A percentile compares a stretch with the other conserved stretches of the same genome.
These are phyloP conservation scores for Stratiomys singularior DNA, from an alignment of 2,888 invertebrate species.

Conservation along the genomic window DNA sequence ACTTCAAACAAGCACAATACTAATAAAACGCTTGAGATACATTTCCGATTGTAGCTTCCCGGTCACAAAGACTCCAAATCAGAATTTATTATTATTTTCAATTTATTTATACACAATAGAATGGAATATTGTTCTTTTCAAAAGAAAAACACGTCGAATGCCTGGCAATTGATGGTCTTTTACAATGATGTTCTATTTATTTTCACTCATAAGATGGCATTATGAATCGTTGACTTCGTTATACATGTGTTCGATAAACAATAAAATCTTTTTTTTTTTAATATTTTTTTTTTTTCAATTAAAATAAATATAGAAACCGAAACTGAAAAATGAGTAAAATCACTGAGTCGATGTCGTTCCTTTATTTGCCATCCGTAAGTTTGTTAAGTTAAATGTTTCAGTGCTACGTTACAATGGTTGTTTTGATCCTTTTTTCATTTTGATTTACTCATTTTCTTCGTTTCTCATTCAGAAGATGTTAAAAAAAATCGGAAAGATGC, in stretches of 20 bases:
- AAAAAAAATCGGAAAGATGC: conserved; percentile 6
- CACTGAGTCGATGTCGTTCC: background rate
- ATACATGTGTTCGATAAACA: conserved; percentile 38
- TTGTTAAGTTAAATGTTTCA: no score
- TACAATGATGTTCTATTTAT: conserved; percentile 38
- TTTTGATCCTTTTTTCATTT: background rate
- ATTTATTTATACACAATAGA: conserved; percentile 11
- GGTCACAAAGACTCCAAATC: no score
- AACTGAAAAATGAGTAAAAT: conserved; percentile 31
- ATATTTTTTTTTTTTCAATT: conserved; percentile 21
- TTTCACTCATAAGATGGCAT: conserved; percentile 24
- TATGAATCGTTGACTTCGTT: conserved; percentile 20
- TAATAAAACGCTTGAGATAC: no score
- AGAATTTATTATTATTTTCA: no score
- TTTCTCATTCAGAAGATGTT: background rate
- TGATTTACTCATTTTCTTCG: conserved; percentile 10
- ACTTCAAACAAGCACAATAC: no score
- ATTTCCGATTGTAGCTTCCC: no score
- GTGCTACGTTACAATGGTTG: no score
- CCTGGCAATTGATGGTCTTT: conserved; percentile 46
- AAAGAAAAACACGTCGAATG: conserved; percentile 32
- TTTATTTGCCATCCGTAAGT: background rate
- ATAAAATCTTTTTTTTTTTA: conserved; percentile 38
- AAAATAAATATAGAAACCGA: conserved; percentile 36
- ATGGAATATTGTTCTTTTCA: conserved; percentile 17